Evolutionary conservation across 2,888 invertebrate genomes (phyloP).

Genomic region (Melipona bicolor): DNA sequence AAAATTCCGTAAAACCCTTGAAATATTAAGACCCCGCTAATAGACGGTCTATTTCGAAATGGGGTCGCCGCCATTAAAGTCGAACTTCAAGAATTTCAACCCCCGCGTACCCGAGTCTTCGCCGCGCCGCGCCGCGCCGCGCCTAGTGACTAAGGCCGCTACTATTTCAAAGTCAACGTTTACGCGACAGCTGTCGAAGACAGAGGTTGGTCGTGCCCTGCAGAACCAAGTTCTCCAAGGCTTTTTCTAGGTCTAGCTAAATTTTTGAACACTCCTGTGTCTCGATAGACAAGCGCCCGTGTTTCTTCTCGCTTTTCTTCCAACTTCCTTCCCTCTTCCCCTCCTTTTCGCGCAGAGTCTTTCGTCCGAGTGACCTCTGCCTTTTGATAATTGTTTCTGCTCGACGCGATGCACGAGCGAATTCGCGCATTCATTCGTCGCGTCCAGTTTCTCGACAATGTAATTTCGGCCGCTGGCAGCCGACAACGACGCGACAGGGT

Average conservation of each 20-base stretch:
- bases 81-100: conserved; percentile 63
- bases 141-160: conserved; percentile 49
- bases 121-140: neutral
- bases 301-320: neutral
- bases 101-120: conserved; percentile 32
- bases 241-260: conserved; percentile 53
- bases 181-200: conserved; percentile 63
- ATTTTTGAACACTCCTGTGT: conserved; percentile 51
- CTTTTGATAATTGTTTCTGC: conserved; percentile 37
- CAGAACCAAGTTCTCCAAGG: conserved; percentile 29
- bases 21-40: conserved; percentile 57
- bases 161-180: conserved; percentile 61
- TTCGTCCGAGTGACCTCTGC: neutral
- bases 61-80: conserved; percentile 67
- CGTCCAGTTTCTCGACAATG: conserved; percentile 51
- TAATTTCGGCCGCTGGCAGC: conserved; percentile 53
- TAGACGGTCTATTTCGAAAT: conserved; percentile 62
- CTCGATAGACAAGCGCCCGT: conserved; percentile 41
- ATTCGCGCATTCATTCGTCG: conserved; percentile 22
- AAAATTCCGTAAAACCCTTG: conserved; percentile 64
- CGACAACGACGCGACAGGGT: conserved; percentile 33
- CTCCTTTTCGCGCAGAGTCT: neutral
- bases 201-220: conserved; percentile 24
- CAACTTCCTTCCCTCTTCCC: neutral
- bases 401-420: conserved; percentile 16